Evolutionary conservation across 2,888 invertebrate species (phyloP).

Genomic region (Fabriciana adippe): DNA sequence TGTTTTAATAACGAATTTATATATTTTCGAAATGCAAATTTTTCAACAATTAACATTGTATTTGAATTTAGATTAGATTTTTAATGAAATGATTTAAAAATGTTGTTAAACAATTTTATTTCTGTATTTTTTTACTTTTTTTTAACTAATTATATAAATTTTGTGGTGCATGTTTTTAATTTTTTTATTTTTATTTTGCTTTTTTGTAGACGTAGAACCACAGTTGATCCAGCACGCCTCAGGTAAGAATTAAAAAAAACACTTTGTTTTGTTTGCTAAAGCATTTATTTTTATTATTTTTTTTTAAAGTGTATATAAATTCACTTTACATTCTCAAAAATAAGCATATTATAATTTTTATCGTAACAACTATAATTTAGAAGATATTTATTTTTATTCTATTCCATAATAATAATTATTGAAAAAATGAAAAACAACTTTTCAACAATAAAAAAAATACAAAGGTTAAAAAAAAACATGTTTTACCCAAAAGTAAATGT

Average conservation of each 20-base stretch:
- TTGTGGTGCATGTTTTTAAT: slow-evolving; percentile 54
- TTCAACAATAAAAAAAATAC: too few species aligned
- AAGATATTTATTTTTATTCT: too few species aligned
- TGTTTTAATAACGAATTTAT: too few species aligned
- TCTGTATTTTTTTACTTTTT: slow-evolving; percentile 24
- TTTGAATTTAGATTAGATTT: too few species aligned
- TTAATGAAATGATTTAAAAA: neutral
- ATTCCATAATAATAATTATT: too few species aligned
- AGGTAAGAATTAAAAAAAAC: slow-evolving; percentile 52
- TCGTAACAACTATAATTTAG: too few species aligned
- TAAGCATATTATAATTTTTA: neutral
- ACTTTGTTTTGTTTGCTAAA: slow-evolving; percentile 23
- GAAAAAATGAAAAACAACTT: too few species aligned
- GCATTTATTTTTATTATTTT: slow-evolving; percentile 17
- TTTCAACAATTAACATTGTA: too few species aligned
- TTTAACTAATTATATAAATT: slow-evolving; percentile 21
- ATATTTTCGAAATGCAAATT: too few species aligned
- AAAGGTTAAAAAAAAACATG: too few species aligned
- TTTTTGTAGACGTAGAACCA: slow-evolving; percentile 62
- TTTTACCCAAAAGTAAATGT: too few species aligned
- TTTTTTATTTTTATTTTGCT: slow-evolving; percentile 53
- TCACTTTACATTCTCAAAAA: neutral
- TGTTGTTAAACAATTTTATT: neutral
- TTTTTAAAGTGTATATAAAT: neutral
- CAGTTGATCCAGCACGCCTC: slow-evolving; percentile 66